phyloP scores from a whole-genome alignment of 2,888 invertebrate genomes.

The Timema cristinae region DNA sequence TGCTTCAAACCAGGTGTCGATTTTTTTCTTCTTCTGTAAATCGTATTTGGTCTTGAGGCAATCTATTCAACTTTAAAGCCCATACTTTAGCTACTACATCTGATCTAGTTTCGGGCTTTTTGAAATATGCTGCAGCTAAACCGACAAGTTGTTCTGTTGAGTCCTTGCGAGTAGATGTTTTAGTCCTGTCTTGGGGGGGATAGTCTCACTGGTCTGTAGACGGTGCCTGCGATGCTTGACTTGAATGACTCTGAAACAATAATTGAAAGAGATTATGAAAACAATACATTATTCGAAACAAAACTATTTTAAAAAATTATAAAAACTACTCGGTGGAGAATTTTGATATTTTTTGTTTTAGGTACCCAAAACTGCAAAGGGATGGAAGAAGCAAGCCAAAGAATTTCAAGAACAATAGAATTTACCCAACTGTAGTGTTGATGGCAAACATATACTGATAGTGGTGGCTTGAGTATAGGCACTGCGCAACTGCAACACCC shows the following conservation, averaged over 20 bases:
- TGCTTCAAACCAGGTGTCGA: too few species aligned
- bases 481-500: too few species aligned
- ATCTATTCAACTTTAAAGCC: too few species aligned
- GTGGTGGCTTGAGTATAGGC: too few species aligned
- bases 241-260: slow-evolving; percentile 6
- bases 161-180: slow-evolving; percentile 10
- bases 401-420: slow-evolving; percentile 17
- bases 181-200: neutral
- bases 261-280: neutral
- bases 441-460: slow-evolving; percentile 10
- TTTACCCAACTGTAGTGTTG: slow-evolving; percentile 10
- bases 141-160: neutral
- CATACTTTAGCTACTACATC: neutral
- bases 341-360: neutral
- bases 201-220: neutral
- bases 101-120: slow-evolving; percentile 13
- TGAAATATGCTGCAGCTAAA: slow-evolving; percentile 12
- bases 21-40: too few species aligned
- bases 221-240: neutral
- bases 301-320: neutral
- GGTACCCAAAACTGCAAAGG: slow-evolving; percentile 18
- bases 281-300: neutral
- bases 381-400: slow-evolving; percentile 10
- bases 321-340: neutral
- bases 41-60: too few species aligned